These are phyloP conservation scores for Julus scanicus DNA, from an alignment of 2,888 invertebrate species.

Conservation along the genomic window DNA sequence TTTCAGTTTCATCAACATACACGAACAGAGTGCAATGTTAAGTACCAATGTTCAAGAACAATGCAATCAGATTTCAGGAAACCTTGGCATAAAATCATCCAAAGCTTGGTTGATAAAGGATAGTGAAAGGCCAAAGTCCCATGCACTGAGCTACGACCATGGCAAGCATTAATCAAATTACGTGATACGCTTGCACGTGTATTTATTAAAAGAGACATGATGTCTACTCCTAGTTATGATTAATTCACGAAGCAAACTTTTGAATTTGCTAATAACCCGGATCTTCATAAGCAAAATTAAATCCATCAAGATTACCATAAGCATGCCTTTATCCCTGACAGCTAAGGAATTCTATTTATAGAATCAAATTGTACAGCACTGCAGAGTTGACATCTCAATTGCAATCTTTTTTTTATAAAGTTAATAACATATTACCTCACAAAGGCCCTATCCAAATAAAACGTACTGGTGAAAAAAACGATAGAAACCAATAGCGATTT, in stretches of 20 bases:
- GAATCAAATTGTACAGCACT: not conserved
- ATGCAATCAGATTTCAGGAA: not conserved
- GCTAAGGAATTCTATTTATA: not conserved
- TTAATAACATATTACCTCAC: not conserved
- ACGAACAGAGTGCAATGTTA: not conserved
- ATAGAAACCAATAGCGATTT: too few relatives aligned
- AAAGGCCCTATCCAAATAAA: too few relatives aligned
- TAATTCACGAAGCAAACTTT: not conserved
- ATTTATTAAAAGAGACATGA: not conserved
- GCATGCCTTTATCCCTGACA: not conserved
- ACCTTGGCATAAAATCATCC: not conserved
- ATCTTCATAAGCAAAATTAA: not conserved
- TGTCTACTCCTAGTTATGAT: not conserved
- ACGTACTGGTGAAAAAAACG: too few relatives aligned
- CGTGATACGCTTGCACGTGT: not conserved
- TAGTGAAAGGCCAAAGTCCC: not conserved
- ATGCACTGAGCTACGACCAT: not conserved
- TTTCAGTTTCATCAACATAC: not conserved
- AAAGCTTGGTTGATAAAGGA: not conserved
- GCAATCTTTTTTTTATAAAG: not conserved
- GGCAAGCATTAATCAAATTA: conserved; percentile 13
- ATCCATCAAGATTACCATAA: conserved; percentile 1
- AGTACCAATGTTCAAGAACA: not conserved
- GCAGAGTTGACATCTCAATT: not conserved
- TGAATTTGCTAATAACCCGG: not conserved